Evolutionary conservation across 1,140 invertebrate species (phyloP).

Genomic region (Bombus fervidus): DNA sequence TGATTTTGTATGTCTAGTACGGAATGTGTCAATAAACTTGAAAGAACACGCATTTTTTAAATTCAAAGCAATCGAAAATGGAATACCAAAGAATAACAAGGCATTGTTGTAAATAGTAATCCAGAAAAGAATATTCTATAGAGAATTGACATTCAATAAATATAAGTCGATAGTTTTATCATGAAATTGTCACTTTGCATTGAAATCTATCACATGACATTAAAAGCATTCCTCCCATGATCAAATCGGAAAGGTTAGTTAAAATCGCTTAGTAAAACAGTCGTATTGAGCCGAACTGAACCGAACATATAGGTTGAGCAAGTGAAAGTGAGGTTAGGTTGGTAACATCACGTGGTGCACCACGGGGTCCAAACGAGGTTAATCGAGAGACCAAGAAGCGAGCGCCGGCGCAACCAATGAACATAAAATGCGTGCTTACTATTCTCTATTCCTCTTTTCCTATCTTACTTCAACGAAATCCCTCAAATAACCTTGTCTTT

Average conservation of each 20-base stretch:
- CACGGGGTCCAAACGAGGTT: conserved; percentile 80
- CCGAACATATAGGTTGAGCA: conserved; percentile 67
- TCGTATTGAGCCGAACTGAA: conserved; percentile 47
- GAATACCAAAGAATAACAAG: no score
- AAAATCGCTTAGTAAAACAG: conserved; percentile 11
- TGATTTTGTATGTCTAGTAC: no score
- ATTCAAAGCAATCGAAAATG: background rate
- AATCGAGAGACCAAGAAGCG: conserved; percentile 71
- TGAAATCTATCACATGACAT: conserved; percentile 32
- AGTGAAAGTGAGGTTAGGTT: conserved; percentile 71
- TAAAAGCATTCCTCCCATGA: conserved; percentile 23
- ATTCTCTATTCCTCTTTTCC: conserved; percentile 18
- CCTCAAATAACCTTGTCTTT: background rate
- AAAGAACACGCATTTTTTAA: background rate
- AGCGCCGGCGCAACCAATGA: conserved; percentile 76
- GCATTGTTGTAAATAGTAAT: no score
- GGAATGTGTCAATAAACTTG: background rate
- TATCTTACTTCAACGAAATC: background rate
- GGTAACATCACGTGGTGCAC: conserved; percentile 77
- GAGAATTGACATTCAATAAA: background rate
- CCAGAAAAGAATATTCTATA: background rate
- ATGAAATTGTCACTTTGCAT: background rate
- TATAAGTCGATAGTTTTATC: background rate
- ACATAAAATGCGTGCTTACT: conserved; percentile 56
- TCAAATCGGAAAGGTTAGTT: conserved; percentile 52